Conservation (phyloP, 2,113 vertebrate species). For the Pithys albifrons region DNA sequence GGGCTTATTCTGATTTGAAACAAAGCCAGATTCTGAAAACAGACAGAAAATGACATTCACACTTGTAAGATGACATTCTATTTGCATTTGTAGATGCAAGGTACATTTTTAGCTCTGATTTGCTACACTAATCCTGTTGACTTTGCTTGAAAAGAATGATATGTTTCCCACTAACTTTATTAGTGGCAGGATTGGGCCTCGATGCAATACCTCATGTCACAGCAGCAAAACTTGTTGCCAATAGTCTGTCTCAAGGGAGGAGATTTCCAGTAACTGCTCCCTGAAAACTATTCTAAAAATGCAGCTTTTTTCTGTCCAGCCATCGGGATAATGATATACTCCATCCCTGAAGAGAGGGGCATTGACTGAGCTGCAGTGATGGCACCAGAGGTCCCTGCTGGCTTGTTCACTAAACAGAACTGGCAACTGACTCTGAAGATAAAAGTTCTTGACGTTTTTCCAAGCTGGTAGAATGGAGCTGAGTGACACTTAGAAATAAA, state of each 20-base stretch:
- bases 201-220: constrained; percentile 60
- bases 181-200: constrained; percentile 57
- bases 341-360: constrained; percentile 59
- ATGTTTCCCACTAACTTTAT: constrained; percentile 51
- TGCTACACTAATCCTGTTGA: constrained; percentile 44
- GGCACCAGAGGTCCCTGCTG: constrained; percentile 67
- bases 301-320: constrained; percentile 27
- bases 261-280: constrained; percentile 65
- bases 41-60: not conserved
- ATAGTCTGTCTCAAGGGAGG: constrained; percentile 56
- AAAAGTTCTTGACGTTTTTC: constrained; percentile 71
- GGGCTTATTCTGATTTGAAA: not conserved
- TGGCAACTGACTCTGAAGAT: constrained; percentile 71
- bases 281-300: constrained; percentile 43
- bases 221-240: constrained; percentile 65
- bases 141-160: constrained; percentile 52
- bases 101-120: not conserved
- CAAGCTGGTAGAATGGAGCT: constrained; percentile 66
- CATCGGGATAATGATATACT: constrained; percentile 23
- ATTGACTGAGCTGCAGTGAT: constrained; percentile 24
- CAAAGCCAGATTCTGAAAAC: not conserved
- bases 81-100: constrained; percentile 13
- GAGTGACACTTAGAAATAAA: constrained; percentile 67
- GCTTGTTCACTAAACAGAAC: constrained; percentile 69
- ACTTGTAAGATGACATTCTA: not conserved